Base-by-base conservation (phyloP, 2,888 invertebrate species). In the Mythimna albipuncta region DNA sequence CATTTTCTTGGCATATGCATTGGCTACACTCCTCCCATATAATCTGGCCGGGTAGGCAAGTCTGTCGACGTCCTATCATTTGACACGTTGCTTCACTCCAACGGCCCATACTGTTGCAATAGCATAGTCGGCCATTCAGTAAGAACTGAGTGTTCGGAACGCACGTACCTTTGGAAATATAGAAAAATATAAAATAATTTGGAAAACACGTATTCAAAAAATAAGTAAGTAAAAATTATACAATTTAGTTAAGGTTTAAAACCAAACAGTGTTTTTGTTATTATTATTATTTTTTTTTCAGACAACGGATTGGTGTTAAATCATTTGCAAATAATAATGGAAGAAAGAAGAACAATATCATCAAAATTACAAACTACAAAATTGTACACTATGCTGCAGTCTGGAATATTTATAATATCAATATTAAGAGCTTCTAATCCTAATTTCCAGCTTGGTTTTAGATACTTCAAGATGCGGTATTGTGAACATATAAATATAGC, bases 1-100 rank as follows among this genome's bases (percentile, higher is more conserved):
- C 92, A 58, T 92, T 91, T 44, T 91, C 89, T 77, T 93, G 93
- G 67, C 96, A 96, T 68, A 93, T 89, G 74, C 96, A 96, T 79
- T 93, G 92, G 32, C 88, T 92, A 81, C 95, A 95, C 68, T 93
- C 94, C 61, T 93, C 91, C 91, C 92, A 92, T 35, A 92, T 85
- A 6, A 94, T 86, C 75, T 93, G 90, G 1, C 95, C 95, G 0
- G 93, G 91, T 41, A 87, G 84, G 79, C 96, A 96, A 2, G 78
- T 71, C 10, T 91, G 89, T 4, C 89, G 90, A 5, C 90, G 89
- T 2, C 81, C 83, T 62, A 89, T 85, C 26, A 74, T 62, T 44
- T 89, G 85, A 84, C 95, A 96, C 72, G 89, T 88, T 1, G 87
- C 79, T 57, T 94, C 92, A 58, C 84, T 90, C 91, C 93, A 94